phyloP scores from a whole-genome alignment of 2,888 invertebrate genomes.

The Marasmarcha lunaedactyla region DNA sequence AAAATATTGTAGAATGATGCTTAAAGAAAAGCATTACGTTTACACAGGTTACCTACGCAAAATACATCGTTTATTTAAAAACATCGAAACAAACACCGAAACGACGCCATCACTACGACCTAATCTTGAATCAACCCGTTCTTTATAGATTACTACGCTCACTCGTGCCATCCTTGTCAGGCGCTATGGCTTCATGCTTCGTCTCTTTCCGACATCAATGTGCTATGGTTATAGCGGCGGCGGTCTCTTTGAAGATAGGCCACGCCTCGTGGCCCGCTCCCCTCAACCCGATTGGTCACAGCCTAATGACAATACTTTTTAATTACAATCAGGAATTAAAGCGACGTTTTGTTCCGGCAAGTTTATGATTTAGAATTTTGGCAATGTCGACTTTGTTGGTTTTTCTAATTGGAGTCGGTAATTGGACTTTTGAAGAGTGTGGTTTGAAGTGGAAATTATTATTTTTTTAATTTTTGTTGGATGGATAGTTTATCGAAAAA shows the following conservation, averaged over 20 bases:
- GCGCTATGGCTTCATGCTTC: conserved; percentile 4
- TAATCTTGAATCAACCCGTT: conserved; percentile 61
- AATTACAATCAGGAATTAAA: conserved; percentile 48
- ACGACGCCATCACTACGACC: conserved; percentile 31
- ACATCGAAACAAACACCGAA: no score
- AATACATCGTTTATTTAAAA: no score
- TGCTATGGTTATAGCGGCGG: conserved; percentile 50
- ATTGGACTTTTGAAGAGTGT: no score
- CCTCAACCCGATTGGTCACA: conserved; percentile 58
- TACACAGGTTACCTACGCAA: no score
- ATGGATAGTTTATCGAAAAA: no score
- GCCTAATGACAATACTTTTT: conserved; percentile 60
- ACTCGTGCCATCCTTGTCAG: conserved; percentile 33
- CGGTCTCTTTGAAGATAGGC: conserved; percentile 55
- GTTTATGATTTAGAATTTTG: no score
- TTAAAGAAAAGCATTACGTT: no score
- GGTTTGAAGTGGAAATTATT: no score
- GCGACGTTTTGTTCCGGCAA: conserved; percentile 4
- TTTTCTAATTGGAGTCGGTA: conserved; percentile 10
- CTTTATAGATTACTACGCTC: conserved; percentile 52
- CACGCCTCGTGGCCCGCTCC: conserved; percentile 44
- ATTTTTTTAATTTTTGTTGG: no score
- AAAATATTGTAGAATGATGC: no score
- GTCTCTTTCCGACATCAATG: conserved; percentile 35
- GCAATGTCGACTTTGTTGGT: conserved; percentile 18